These are phyloP conservation scores for Atta colombica DNA, from an alignment of 1,140 invertebrate genomes.

Conservation along the genomic window DNA sequence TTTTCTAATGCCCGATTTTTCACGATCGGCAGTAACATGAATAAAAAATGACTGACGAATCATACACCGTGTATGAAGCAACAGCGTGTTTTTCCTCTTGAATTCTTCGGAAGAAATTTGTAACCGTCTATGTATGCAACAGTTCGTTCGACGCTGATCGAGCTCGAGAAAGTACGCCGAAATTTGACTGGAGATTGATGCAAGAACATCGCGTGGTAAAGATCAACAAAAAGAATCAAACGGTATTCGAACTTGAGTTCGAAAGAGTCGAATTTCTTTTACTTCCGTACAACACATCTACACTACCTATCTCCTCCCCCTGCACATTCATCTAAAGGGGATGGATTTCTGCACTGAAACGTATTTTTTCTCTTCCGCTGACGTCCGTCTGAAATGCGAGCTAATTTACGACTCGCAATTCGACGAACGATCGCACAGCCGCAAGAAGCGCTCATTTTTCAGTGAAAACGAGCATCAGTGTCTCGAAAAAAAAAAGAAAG, in stretches of 20 bases:
- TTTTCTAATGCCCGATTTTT: background rate
- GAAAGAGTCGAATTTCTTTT: slow-evolving; percentile 41
- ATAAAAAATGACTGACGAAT: slow-evolving; percentile 13
- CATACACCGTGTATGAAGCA: background rate
- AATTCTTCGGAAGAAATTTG: background rate
- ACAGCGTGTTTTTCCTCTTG: slow-evolving; percentile 47
- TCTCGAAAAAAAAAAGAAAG: slow-evolving; percentile 58
- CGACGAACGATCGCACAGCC: slow-evolving; percentile 60
- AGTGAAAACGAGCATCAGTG: slow-evolving; percentile 75
- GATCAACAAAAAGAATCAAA: slow-evolving; percentile 46
- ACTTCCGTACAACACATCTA: background rate
- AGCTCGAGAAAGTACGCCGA: background rate
- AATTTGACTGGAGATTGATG: slow-evolving; percentile 41
- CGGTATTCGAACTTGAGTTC: background rate
- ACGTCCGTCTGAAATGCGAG: slow-evolving; percentile 16
- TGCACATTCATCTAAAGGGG: slow-evolving; percentile 13
- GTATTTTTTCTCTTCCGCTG: slow-evolving; percentile 50
- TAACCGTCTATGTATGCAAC: slow-evolving; percentile 10
- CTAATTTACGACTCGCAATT: slow-evolving; percentile 75
- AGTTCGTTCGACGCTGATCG: slow-evolving; percentile 13
- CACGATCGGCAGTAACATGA: slow-evolving; percentile 13
- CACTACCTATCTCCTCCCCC: background rate
- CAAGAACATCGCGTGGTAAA: slow-evolving; percentile 6
- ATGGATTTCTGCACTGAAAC: slow-evolving; percentile 34
- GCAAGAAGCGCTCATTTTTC: slow-evolving; percentile 78